Evolutionary conservation across 2,888 invertebrate genomes (phyloP).

Genomic region (Gymnoscelis rufifasciata): DNA sequence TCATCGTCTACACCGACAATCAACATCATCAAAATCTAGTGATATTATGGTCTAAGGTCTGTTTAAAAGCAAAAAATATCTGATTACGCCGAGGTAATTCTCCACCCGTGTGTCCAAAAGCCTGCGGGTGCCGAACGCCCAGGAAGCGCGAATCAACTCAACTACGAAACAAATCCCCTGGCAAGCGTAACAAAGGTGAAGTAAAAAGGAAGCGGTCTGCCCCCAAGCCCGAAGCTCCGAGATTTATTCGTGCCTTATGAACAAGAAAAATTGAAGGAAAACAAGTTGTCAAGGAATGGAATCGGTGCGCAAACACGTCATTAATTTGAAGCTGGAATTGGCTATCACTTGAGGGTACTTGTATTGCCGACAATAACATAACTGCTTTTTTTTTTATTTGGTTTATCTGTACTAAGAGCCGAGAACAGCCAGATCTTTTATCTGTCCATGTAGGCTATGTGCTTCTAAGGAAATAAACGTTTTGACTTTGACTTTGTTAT

Average conservation of each 20-base stretch:
- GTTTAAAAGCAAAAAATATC: too few relatives aligned
- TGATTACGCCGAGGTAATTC: background rate
- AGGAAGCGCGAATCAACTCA: constrained; percentile 75
- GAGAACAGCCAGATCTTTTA: too few relatives aligned
- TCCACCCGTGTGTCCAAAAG: constrained; percentile 24
- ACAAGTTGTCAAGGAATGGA: constrained; percentile 23
- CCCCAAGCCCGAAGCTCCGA: constrained; percentile 51
- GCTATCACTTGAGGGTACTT: too few relatives aligned
- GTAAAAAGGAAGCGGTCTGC: constrained; percentile 69
- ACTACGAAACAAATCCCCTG: constrained; percentile 76
- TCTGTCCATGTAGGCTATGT: too few relatives aligned
- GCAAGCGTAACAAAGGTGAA: constrained; percentile 78
- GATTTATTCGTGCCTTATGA: constrained; percentile 65
- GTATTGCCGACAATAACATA: too few relatives aligned
- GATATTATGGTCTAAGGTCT: too few relatives aligned
- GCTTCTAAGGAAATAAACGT: too few relatives aligned
- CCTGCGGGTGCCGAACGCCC: constrained; percentile 70
- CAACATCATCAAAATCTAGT: too few relatives aligned
- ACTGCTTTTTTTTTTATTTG: too few relatives aligned
- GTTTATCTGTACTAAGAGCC: too few relatives aligned
- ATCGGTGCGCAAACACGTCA: constrained; percentile 11
- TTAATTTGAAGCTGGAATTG: constrained; percentile 5
- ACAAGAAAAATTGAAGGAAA: constrained; percentile 45
- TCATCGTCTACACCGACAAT: too few relatives aligned
- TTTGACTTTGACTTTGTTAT: too few relatives aligned